These are phyloP conservation scores for Phortica magna DNA, from an alignment of 2,888 invertebrate species.

Conservation along the genomic window DNA sequence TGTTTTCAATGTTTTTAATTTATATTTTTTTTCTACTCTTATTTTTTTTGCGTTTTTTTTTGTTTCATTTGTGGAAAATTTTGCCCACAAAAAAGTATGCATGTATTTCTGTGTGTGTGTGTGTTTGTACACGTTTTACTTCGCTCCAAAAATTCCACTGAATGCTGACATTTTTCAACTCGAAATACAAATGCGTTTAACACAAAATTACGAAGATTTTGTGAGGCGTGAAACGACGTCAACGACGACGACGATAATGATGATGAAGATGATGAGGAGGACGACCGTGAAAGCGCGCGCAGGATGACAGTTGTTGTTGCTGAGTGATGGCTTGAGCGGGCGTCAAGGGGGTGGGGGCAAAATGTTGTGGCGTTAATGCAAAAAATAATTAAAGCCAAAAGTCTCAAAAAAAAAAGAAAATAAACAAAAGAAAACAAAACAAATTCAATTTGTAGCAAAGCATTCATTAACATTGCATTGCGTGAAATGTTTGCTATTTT, in stretches of 20 bases:
- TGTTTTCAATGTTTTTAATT: slow-evolving; percentile 9
- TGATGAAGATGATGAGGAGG: no score
- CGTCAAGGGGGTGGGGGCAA: neutral
- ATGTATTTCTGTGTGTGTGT: no score
- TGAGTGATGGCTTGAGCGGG: no score
- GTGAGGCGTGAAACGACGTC: slow-evolving; percentile 14
- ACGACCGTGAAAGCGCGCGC: neutral
- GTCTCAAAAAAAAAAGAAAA: neutral
- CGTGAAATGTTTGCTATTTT: neutral
- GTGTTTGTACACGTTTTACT: neutral
- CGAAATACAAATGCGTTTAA: slow-evolving; percentile 10
- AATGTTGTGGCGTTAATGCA: neutral
- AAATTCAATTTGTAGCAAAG: slow-evolving; percentile 53
- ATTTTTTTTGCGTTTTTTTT: neutral
- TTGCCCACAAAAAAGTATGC: neutral
- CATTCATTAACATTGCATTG: slow-evolving; percentile 45
- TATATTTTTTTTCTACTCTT: neutral
- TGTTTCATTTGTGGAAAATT: neutral
- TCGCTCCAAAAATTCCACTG: slow-evolving; percentile 4
- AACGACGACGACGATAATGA: neutral
- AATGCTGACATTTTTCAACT: neutral
- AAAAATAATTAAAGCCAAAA: slow-evolving; percentile 5
- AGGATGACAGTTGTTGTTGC: neutral
- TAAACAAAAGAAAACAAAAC: no score
- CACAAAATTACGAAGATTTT: slow-evolving; percentile 20